Conservation (phyloP, 2,888 invertebrate genomes). For the Cremastinae sp. region DNA sequence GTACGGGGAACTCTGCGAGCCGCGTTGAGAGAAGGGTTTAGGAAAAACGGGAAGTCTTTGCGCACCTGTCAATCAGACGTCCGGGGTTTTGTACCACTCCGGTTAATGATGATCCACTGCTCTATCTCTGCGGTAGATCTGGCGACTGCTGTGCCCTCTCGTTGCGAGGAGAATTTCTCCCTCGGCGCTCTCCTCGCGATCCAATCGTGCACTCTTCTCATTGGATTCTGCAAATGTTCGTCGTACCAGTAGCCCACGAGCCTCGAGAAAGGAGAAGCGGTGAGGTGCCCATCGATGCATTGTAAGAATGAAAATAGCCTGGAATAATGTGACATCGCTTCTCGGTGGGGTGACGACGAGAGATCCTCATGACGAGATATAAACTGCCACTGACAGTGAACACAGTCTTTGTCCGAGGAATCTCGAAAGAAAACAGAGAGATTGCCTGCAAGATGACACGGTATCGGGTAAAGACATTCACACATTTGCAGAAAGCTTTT, state of each 20-base stretch:
- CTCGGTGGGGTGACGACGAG: conserved; percentile 12
- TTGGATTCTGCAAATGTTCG: conserved; percentile 41
- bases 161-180: conserved; percentile 10
- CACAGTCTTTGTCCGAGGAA: background rate
- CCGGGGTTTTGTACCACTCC: conserved; percentile 75
- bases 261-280: conserved; percentile 8
- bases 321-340: conserved; percentile 31
- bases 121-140: conserved; percentile 72
- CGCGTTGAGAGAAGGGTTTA: conserved; percentile 68
- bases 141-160: conserved; percentile 55
- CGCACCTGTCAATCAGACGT: conserved; percentile 78
- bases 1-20: conserved; percentile 73
- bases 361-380: conserved; percentile 2
- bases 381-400: background rate
- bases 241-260: conserved; percentile 46
- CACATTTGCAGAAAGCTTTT: background rate
- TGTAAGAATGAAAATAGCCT: conserved; percentile 48
- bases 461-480: too few species aligned
- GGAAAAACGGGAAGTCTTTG: conserved; percentile 78
- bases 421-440: conserved; percentile 3
- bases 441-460: background rate
- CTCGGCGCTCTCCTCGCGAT: conserved; percentile 13
- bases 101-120: conserved; percentile 79
- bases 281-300: conserved; percentile 41
- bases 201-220: conserved; percentile 44